These are phyloP conservation scores for Cenopis cana DNA, from an alignment of 2,888 invertebrate species.

Conservation along the genomic window DNA sequence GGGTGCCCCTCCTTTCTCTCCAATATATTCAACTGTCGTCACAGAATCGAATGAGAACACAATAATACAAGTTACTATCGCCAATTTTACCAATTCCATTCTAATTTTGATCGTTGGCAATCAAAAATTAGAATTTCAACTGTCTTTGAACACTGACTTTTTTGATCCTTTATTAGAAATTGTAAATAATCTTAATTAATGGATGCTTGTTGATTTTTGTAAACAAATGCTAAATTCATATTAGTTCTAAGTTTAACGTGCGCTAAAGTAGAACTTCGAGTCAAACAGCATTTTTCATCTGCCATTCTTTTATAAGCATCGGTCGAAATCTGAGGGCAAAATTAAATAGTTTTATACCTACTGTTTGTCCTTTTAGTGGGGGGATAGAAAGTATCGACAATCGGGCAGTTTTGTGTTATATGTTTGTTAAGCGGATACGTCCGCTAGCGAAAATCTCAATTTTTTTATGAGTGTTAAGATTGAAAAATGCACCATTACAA, in stretches of 20 bases:
- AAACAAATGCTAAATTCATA: too few species aligned
- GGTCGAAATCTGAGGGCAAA: conserved; percentile 11
- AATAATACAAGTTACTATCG: background rate
- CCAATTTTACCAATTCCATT: conserved; percentile 8
- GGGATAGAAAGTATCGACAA: conserved; percentile 11
- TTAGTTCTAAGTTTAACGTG: background rate
- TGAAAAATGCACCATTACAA: too few species aligned
- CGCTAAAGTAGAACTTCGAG: background rate
- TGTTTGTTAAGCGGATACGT: too few species aligned
- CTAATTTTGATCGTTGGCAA: too few species aligned
- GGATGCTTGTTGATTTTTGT: too few species aligned
- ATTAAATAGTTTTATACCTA: conserved; percentile 8
- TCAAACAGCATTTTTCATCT: background rate
- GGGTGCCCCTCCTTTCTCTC: conserved; percentile 6
- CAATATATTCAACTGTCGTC: conserved; percentile 1
- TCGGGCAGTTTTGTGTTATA: background rate
- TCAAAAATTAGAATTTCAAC: too few species aligned
- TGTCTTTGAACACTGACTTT: too few species aligned
- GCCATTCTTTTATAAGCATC: conserved; percentile 8
- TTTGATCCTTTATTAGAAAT: too few species aligned
- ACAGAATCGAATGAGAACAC: background rate
- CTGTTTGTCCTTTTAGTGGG: conserved; percentile 1
- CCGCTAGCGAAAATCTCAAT: too few species aligned
- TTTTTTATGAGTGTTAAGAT: too few species aligned
- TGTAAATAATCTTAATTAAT: too few species aligned